Evolutionary conservation across 2,113 vertebrate genomes (phyloP), one percentile per base, ranked within the genome.

Genomic region (Pholis gunnellus): DNA sequence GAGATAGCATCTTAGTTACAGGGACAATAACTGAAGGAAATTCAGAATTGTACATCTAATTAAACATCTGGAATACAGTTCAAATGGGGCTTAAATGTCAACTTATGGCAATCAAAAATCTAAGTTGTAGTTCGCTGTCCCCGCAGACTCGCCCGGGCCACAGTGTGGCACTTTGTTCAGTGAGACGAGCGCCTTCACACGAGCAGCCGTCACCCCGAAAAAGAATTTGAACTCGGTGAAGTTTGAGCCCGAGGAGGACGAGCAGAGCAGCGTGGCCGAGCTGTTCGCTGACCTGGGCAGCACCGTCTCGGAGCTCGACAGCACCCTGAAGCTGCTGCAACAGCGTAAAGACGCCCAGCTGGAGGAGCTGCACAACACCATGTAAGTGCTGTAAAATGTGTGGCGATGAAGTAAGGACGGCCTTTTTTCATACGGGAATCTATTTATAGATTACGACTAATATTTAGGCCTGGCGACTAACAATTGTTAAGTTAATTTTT

Each of bases 181-280:
- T 9, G 59, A 86, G 80, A 89, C 2, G 2, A 94, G 94, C 0
- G 94, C 94, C 86, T 95, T 95, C 90, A 93, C 86, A 22, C 88
- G 93, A 0, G 52, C 75, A 14, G 76, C 84, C 17, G 13, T 84
- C 75, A 84, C 81, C 17, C 83, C 85, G 0, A 91, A 89, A 50
- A 86, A 75, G 78, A 63, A 29, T 56, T 20, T 17, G 14, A 54
- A 6, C 0, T 5, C 34, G 11, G 70, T 4, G 0, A 79, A 88
- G 50, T 22, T 42, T 31, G 54, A 84, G 2, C 34, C 48, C 0
- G 82, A 79, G 29, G 87, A 85, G 44, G 83, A 88, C 1, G 66
- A 87, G 68, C 78, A 72, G 78, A 81, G 78, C 83, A 60, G 52
- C 0, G 63, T 94, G 66, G 42, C 61, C 0, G 83, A 93, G 79